A percentile compares a stretch with the other conserved stretches of the same genome.
Evolutionary conservation across 1,140 invertebrate species (phyloP).

Genomic region (Heterodera schachtii): DNA sequence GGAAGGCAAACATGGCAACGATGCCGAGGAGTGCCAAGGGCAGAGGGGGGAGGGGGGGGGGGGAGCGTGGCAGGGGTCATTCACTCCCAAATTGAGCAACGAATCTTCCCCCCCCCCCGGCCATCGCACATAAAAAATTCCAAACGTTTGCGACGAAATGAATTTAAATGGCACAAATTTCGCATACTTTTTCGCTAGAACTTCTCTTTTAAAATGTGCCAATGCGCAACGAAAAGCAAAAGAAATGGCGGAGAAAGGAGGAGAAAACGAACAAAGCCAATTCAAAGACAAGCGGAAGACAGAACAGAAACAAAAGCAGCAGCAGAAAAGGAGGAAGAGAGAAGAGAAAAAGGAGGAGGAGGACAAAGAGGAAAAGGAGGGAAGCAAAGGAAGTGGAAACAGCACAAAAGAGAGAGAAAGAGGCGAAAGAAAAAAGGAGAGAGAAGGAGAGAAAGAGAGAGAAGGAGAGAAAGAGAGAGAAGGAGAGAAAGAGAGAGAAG

Average conservation of each 20-base stretch:
- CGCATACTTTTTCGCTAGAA: not conserved
- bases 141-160: not conserved
- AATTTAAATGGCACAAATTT: not conserved
- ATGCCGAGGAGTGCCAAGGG: too few relatives aligned
- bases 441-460: too few relatives aligned
- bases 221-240: not conserved
- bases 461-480: too few relatives aligned
- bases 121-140: too few relatives aligned
- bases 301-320: conserved; percentile 1
- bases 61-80: not conserved
- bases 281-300: not conserved
- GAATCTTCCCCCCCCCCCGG: not conserved
- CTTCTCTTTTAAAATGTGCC: not conserved
- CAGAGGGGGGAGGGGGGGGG: not conserved
- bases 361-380: not conserved
- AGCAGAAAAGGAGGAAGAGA: not conserved
- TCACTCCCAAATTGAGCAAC: not conserved
- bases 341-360: not conserved
- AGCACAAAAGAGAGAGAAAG: too few relatives aligned
- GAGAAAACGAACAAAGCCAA: not conserved
- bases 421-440: too few relatives aligned
- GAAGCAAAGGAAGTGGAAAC: not conserved
- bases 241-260: not conserved
- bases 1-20: not conserved
- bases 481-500: too few relatives aligned